These are phyloP conservation scores for Myotis davidii DNA, from an alignment of 2,113 vertebrate species.

Conservation along the genomic window DNA sequence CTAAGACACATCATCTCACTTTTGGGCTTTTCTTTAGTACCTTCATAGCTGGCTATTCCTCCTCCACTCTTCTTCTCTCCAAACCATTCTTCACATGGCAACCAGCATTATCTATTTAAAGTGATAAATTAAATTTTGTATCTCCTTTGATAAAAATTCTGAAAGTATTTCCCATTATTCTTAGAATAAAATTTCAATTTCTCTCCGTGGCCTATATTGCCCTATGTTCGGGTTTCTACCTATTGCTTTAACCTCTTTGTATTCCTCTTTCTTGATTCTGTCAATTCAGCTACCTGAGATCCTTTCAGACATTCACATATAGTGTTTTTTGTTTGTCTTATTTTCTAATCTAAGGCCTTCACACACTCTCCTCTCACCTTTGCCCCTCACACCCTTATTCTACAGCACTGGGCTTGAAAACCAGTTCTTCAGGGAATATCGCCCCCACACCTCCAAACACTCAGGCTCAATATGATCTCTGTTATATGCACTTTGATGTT, in stretches of 20 bases:
- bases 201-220: background rate
- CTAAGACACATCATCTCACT: background rate
- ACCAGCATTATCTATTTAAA: background rate
- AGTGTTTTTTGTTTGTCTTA: background rate
- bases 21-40: background rate
- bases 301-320: background rate
- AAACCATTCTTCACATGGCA: background rate
- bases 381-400: background rate
- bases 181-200: background rate
- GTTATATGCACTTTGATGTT: background rate
- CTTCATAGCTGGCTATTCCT: background rate
- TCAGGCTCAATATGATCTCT: background rate
- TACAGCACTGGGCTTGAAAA: background rate
- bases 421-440: background rate
- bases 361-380: background rate
- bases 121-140: background rate
- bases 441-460: fast-evolving
- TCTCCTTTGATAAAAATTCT: background rate
- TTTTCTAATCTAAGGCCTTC: background rate
- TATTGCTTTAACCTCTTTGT: background rate
- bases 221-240: background rate
- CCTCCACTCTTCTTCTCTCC: background rate
- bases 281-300: background rate
- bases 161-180: background rate
- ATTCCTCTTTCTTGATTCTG: background rate